These are phyloP conservation scores for Coelinius sp. DNA, from an alignment of 2,888 invertebrate genomes.

Conservation along the genomic window DNA sequence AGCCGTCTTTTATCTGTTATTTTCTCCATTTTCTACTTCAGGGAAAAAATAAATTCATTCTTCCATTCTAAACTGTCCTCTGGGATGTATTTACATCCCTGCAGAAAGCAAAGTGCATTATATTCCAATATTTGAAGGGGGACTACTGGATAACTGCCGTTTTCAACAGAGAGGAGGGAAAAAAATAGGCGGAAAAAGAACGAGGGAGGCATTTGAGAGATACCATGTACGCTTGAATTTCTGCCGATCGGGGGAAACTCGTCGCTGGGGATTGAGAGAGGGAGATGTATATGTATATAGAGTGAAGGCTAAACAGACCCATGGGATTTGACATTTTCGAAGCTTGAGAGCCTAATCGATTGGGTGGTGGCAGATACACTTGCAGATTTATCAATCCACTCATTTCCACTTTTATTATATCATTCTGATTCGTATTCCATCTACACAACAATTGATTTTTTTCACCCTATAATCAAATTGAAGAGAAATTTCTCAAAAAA, in stretches of 20 bases:
- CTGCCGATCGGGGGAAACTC: constrained; percentile 56
- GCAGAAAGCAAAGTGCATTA: constrained; percentile 61
- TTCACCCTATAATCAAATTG: too few relatives aligned
- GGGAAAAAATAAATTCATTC: constrained; percentile 3
- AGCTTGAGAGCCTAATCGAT: constrained; percentile 67
- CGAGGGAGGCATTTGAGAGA: constrained; percentile 40
- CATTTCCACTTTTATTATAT: not conserved
- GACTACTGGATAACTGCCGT: constrained; percentile 42
- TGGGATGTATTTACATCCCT: constrained; percentile 23
- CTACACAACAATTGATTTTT: not conserved
- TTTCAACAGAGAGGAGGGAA: constrained; percentile 45
- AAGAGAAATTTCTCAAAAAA: too few relatives aligned
- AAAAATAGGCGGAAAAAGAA: constrained; percentile 38
- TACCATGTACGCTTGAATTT: constrained; percentile 62
- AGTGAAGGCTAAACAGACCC: constrained; percentile 63
- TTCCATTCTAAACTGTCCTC: constrained; percentile 14
- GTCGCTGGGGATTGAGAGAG: constrained; percentile 37
- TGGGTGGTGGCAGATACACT: constrained; percentile 45
- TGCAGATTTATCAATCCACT: constrained; percentile 23
- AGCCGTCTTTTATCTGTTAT: constrained; percentile 48
- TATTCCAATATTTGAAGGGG: constrained; percentile 59
- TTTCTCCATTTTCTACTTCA: constrained; percentile 35
- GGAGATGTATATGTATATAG: constrained; percentile 12
- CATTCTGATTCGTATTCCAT: not conserved
- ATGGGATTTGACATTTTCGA: constrained; percentile 61